Conservation (phyloP, 2,113 vertebrate genomes). For the Ifrita kowaldi region DNA sequence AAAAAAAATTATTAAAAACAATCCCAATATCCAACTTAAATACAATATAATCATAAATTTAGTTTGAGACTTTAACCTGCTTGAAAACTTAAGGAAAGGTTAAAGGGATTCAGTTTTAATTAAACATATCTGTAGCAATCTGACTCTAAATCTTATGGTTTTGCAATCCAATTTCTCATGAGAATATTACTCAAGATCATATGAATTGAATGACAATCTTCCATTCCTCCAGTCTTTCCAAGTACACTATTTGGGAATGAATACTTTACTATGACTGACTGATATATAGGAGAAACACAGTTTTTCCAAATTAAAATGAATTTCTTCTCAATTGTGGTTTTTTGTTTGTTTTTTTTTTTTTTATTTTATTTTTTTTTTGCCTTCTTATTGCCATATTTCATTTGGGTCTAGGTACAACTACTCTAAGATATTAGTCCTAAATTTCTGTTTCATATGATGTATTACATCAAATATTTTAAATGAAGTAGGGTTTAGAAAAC, state of each 20-base stretch:
- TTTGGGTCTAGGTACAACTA: constrained; percentile 49
- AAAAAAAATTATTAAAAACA: constrained; percentile 19
- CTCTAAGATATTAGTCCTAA: constrained; percentile 3
- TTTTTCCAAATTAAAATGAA: constrained; percentile 49
- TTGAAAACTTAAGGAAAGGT: constrained; percentile 66
- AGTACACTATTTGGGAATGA: constrained; percentile 58
- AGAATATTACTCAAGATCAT: constrained; percentile 62
- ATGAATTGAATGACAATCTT: constrained; percentile 64
- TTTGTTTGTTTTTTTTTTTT: no score
- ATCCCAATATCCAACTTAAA: constrained; percentile 54
- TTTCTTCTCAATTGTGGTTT: constrained; percentile 46
- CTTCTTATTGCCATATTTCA: constrained; percentile 21
- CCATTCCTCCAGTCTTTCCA: constrained; percentile 41
- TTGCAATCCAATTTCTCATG: constrained; percentile 54
- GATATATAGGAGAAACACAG: constrained; percentile 50
- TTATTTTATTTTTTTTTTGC: no score
- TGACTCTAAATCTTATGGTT: constrained; percentile 58
- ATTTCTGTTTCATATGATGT: constrained; percentile 1
- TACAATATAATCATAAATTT: constrained; percentile 52
- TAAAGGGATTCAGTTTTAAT: constrained; percentile 73
- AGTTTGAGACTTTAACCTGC: constrained; percentile 59
- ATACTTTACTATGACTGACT: constrained; percentile 43
- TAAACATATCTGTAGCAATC: constrained; percentile 64
- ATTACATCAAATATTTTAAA: constrained; percentile 34
- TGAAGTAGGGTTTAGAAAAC: not conserved